Evolutionary conservation across 2,797 vertebrate species (phyloP), one percentile per base, ranked within the genome.

Genomic region (Gadopsis marmoratus): DNA sequence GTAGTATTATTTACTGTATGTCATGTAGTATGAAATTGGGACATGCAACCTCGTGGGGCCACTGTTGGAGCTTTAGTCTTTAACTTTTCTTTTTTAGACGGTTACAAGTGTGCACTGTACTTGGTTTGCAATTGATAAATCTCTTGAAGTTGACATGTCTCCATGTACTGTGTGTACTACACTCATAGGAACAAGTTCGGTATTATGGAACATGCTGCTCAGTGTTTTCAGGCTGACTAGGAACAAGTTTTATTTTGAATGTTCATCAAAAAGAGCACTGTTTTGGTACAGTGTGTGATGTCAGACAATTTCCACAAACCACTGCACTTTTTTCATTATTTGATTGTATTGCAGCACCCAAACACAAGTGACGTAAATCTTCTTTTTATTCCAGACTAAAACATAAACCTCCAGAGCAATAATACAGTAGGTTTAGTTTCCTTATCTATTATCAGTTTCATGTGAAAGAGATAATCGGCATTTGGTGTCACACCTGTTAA

Each of bases 131-230:
- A 4, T 37, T n/a, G 31, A 79, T 74, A 50, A 37, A 6, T 48
- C 3, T 5, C 19, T n/a, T 31, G 11, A 54, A n/a, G 17, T 23
- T 39, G 35, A 73, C n/a, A 39, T 16, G 26, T 53, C 2, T 62
- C 3, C 7, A 21, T 66, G 13, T 50, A 2, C 45, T 66, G 17
- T 65, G 31, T n/a, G 7, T 63, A 19, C 39, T 31, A 10, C 50
- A 55, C 9, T 41, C 17, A 37, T 4, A 56, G 56, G 65, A 79
- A 81, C 50, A 74, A 43, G 60, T 73, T 45, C 14, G 75, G 83
- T 93, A 89, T 92, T 91, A 85, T 93, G 93, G 92, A 90, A 94
- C 93, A 88, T 33, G 67, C 55, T 88, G 92, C 84, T 85, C 83
- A 81, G 79, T 89, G 83, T 92, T 89, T 85, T 76, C 78, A 71